Conservation (phyloP, 2,797 vertebrate genomes). For the Gephyroberyx darwinii region DNA sequence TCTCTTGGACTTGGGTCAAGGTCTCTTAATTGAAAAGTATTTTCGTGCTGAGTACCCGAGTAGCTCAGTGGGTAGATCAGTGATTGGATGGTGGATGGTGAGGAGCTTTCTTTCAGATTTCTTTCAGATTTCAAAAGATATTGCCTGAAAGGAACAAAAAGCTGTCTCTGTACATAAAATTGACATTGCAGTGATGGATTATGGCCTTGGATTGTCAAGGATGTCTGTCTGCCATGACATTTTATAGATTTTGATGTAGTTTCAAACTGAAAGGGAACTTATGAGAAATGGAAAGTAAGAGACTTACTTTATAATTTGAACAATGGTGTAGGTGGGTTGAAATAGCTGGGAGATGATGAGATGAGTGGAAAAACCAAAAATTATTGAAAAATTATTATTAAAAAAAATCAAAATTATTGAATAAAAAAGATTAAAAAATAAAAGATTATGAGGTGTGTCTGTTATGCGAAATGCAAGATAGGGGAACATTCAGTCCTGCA, state of each 20-base stretch:
- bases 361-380: constrained; percentile 24
- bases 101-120: neutral
- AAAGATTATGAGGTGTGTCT: neutral
- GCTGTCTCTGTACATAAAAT: constrained; percentile 35
- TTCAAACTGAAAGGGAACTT: constrained; percentile 42
- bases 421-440: neutral
- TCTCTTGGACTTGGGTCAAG: constrained; percentile 11
- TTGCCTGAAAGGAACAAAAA: constrained; percentile 38
- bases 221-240: constrained; percentile 43
- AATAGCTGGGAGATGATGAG: neutral
- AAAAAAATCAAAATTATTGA: constrained; percentile 1
- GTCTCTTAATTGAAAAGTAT: constrained; percentile 32
- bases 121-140: constrained; percentile 37
- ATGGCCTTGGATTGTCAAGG: constrained; percentile 54
- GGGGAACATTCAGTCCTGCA: neutral
- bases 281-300: constrained; percentile 51
- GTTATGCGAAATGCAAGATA: neutral
- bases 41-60: constrained; percentile 5
- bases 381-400: neutral
- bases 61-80: neutral
- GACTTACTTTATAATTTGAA: constrained; percentile 33
- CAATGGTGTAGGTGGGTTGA: constrained; percentile 27
- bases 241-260: constrained; percentile 42
- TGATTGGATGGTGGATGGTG: neutral
- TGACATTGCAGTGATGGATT: constrained; percentile 37